phyloP scores from a whole-genome alignment of 2,113 vertebrate genomes.

The Lepisosteus oculatus region DNA sequence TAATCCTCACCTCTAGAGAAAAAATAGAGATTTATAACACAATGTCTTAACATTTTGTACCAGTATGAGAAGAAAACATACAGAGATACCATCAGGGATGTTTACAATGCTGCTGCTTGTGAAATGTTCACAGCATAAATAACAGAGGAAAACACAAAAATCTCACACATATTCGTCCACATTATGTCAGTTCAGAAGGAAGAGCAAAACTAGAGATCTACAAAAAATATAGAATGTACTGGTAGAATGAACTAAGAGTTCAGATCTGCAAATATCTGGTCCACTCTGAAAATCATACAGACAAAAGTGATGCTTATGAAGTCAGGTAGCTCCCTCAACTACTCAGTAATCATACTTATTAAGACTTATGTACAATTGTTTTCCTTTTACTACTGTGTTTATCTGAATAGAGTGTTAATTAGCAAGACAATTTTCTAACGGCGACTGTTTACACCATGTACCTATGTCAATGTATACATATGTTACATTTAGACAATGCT shows the following conservation, averaged over 20 bases:
- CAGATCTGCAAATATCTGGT: not conserved
- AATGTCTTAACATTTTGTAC: conserved; percentile 37
- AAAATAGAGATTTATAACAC: conserved; percentile 46
- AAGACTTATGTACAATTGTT: conserved; percentile 21
- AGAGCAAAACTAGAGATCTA: not conserved
- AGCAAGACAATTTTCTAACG: conserved; percentile 50
- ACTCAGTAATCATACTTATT: not conserved
- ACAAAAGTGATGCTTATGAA: conserved; percentile 8
- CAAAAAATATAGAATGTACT: not conserved
- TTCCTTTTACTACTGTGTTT: conserved; percentile 30
- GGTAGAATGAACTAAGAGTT: not conserved
- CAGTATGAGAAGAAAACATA: conserved; percentile 30
- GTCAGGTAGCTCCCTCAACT: conserved; percentile 6
- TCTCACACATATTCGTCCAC: not conserved
- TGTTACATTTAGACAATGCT: too few relatives aligned
- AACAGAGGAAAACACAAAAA: not conserved
- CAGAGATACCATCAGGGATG: conserved; percentile 34
- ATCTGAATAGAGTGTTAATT: conserved; percentile 59
- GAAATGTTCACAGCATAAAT: not conserved
- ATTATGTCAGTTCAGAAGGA: not conserved
- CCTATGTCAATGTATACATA: too few relatives aligned
- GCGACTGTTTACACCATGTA: too few relatives aligned
- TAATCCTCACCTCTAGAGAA: conserved; percentile 53
- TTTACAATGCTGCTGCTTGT: conserved; percentile 20
- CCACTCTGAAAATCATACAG: not conserved